Evolutionary conservation across 2,888 invertebrate species (phyloP), one percentile per base, ranked within the genome.

Genomic region (Himalopsyche japonica): DNA sequence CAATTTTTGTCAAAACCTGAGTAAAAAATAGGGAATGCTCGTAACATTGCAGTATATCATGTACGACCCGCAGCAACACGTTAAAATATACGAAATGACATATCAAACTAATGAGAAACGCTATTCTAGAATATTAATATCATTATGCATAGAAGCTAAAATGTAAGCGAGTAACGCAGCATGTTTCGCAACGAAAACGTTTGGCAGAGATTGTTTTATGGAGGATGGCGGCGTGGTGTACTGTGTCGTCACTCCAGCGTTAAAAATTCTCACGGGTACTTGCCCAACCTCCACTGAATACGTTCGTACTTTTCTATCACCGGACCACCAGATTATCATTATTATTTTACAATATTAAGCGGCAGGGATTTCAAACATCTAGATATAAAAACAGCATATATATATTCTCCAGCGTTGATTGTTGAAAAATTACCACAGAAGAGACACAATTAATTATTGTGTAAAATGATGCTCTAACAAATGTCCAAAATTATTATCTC

Each of bases 191-290:
- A 76, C 15, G 8, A 7, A 76, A 76, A 76, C 32, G 30, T 34
- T 32, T 76, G 76, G 76, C 76, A 37, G 76, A 76, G 77, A 82
- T 82, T 78, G 82, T 82, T 82, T 34, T 32, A 47, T 49, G 78
- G 82, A 20, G 57, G 82, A 78, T 57, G 30, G 78, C 76, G 76
- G 76, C n/a, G 7, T 27, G 76, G 76, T 30, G n/a, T 27, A 32
- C 7, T 24, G 82, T 82, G 82, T 77, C 82, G 82, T 82, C 82
- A 82, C 49, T 37, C 20, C 20, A 24, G 20, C 20, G 57, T 49
- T 24, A 77, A 43, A 20, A 30, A 30, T 82, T 82, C 82, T 82
- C 82, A 82, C 82, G 82, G 82, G 47, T 78, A 30, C n/a, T 82
- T 78, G 24, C 78, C 78, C 79, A 79, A 76, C 76, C 30, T 32